A percentile compares a stretch with the other conserved stretches of the same genome.
Evolutionary conservation across 2,888 invertebrate genomes (phyloP).

Genomic region (Drosophila demipolita): DNA sequence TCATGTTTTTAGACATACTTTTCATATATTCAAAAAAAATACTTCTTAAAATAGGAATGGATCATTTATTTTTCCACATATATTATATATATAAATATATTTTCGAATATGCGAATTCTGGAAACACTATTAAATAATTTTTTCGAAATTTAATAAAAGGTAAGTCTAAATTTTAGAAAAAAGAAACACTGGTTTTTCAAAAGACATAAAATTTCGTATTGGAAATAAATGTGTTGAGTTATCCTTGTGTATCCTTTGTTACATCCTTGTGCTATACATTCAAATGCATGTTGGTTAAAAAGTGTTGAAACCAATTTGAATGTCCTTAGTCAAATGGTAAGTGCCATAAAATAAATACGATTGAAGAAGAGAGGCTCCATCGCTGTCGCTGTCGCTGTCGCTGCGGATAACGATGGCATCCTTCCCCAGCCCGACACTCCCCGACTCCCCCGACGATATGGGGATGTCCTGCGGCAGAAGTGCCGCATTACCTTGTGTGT

Average conservation of each 20-base stretch:
- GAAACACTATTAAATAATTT: neutral
- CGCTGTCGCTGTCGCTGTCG: neutral
- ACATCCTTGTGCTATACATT: neutral
- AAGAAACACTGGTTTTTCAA: neutral
- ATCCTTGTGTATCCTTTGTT: neutral
- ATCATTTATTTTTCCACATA: neutral
- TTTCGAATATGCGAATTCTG: neutral
- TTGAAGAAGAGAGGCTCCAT: neutral
- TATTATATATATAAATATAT: neutral
- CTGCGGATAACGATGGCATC: neutral
- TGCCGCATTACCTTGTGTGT: conserved; percentile 2
- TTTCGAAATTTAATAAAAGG: no score
- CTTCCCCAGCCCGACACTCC: neutral
- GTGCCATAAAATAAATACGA: neutral
- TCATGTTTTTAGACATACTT: neutral
- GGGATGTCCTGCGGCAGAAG: neutral
- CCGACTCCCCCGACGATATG: neutral
- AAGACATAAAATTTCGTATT: neutral
- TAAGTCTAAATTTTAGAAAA: neutral
- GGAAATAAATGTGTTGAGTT: neutral
- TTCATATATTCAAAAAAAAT: neutral
- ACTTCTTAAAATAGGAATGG: neutral
- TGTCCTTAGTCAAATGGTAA: neutral
- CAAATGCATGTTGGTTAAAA: neutral
- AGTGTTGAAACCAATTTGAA: neutral